Base-by-base conservation (phyloP, 2,888 invertebrate genomes). In the Andrena minutula region DNA sequence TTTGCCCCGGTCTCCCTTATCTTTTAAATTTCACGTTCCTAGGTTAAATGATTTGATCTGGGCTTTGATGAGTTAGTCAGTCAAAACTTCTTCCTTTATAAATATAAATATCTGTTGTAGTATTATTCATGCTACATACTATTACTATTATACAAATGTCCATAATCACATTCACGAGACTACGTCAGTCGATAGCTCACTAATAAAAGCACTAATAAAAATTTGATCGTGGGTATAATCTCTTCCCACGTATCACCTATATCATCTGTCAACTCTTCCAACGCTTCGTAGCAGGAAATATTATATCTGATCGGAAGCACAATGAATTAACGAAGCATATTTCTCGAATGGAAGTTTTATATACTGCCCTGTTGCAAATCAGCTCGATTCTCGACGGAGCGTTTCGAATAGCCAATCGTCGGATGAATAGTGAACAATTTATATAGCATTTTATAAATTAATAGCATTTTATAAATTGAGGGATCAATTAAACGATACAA, bases 261-360 rank as follows among this genome's bases (percentile, higher is more conserved):
- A 74, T 81, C 81, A 49, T 41, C 78, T 78, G 73, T 61, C 74
- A 35, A 51, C 49, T 2, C 23, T n/a, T 20, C 26, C 30, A 26
- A 30, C 41, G 41, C 2, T 28, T 61, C n/a, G 4, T 16, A 49
- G 20, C 16, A 26, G 16, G 26, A 49, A 60, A 58, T 41, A 10
- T 51, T 32, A 74, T 78, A 77, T 70, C 77, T 32, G 73, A 69
- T 74, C 28, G 23, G 10, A 6, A 20, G 7, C 49, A 78, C 78
- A 70, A 70, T 61, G 74, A 65, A 60, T 70, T 74, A 81, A 70
- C 73, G 69, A 78, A 70, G 70, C 53, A 78, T 78, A 78, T 78
- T 73, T 53, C 12, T 23, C 12, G 58, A 35, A 26, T 26, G 5
- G 51, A 28, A 58, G 65, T 61, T 65, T 32, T 32, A n/a, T n/a